Evolutionary conservation across 1,140 invertebrate species (phyloP), one percentile per base, ranked within the genome.

Genomic region (Drosophila navojoa): DNA sequence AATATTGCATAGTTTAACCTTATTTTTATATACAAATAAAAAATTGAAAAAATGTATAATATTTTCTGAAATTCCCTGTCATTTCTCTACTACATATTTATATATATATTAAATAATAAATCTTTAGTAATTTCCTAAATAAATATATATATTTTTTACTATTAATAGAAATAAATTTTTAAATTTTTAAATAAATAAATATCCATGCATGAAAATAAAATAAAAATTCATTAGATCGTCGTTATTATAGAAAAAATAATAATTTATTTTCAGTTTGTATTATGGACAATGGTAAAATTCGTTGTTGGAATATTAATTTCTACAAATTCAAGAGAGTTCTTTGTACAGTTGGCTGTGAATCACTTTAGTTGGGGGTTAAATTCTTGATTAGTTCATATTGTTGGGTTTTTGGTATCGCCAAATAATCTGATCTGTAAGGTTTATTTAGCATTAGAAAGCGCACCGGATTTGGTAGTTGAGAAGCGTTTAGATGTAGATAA

Each of bases 361-460:
- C 71, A 76, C 47, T 84, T 79, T 79, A 81, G 81, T 85, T 53
- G 67, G 63, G 76, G 76, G 79, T 79, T 89, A 82, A 89, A 38
- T 58, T 81, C 54, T 40, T 29, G 68, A 82, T 81, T 89, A 89
- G 76, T 74, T 76, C 59, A 10, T 49, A 71, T 29, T 45, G 35
- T 64, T 63, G 13, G n/a, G 32, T 64, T 62, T 42, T 50, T 64
- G 22, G 52, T 42, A 35, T 50, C 60, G 25, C 42, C 59, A 52
- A 64, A 58, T 64, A 71, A 45, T 69, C 58, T n/a, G 27, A 45
- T 69, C 58, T n/a, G 27, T 64, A 35, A 47, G 70, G 58, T 63
- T 71, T 53, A 63, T 64, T 60, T 53, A 52, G 81, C 78, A 80
- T 84, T 80, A 86, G 78, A 89, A 89, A 86, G 82, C 82, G 69